A percentile compares a stretch with the other conserved stretches of the same genome.
Evolutionary conservation across 2,888 invertebrate genomes (phyloP).

Genomic region (Athalia rosae): DNA sequence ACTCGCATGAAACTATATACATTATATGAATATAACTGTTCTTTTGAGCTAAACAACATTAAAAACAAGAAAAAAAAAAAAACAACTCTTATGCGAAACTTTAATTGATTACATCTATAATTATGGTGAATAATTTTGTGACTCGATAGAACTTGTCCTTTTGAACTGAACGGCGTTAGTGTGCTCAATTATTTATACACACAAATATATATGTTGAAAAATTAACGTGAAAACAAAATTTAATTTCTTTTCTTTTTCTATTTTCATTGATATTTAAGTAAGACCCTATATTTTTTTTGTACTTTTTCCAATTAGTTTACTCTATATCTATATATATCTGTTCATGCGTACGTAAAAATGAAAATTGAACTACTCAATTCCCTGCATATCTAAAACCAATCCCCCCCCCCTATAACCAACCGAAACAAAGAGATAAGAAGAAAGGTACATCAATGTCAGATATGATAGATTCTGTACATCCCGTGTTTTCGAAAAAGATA

Average conservation of each 20-base stretch:
- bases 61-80: too few relatives aligned
- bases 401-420: neutral
- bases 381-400: slow-evolving; percentile 41
- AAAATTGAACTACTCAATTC: slow-evolving; percentile 16
- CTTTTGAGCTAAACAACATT: slow-evolving; percentile 18
- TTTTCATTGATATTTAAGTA: slow-evolving; percentile 48
- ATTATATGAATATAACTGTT: slow-evolving; percentile 9
- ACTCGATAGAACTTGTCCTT: slow-evolving; percentile 45
- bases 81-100: slow-evolving; percentile 24
- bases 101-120: slow-evolving; percentile 45
- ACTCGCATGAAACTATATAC: slow-evolving; percentile 42
- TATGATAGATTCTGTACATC: neutral
- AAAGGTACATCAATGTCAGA: slow-evolving; percentile 16
- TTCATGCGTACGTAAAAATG: neutral
- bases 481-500: slow-evolving; percentile 6
- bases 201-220: slow-evolving; percentile 43
- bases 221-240: slow-evolving; percentile 44
- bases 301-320: slow-evolving; percentile 36
- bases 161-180: slow-evolving; percentile 44
- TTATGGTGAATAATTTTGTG: slow-evolving; percentile 45
- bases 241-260: slow-evolving; percentile 48
- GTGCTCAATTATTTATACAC: slow-evolving; percentile 49
- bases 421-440: neutral
- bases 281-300: slow-evolving; percentile 46
- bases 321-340: neutral